Evolutionary conservation across 2,888 invertebrate species (phyloP).

Genomic region (Diaphora mendica): DNA sequence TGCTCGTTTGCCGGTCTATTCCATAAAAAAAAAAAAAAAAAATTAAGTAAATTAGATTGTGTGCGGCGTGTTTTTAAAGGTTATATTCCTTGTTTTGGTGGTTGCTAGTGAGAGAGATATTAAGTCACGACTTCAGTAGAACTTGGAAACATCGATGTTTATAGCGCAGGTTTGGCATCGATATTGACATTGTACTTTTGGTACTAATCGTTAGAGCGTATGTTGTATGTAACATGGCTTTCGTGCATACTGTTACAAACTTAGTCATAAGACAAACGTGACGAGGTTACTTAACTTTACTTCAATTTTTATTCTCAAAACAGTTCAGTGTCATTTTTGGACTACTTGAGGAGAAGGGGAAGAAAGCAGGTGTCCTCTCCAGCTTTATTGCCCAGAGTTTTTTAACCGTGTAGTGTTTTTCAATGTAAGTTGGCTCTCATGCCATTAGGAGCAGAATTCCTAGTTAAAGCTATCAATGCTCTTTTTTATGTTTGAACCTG

Average conservation of each 20-base stretch:
- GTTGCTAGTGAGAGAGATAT: slow-evolving; percentile 51
- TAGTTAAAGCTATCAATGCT: background rate
- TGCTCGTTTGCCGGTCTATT: no score
- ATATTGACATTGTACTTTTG: slow-evolving; percentile 67
- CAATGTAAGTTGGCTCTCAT: background rate
- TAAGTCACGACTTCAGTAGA: slow-evolving; percentile 56
- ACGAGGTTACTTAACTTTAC: background rate
- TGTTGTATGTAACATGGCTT: background rate
- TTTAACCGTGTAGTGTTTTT: background rate
- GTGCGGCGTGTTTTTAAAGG: slow-evolving; percentile 15
- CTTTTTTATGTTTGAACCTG: no score
- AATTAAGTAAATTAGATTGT: slow-evolving; percentile 25
- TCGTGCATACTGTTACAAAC: background rate
- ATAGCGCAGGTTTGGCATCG: slow-evolving; percentile 59
- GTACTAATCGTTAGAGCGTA: slow-evolving; percentile 44
- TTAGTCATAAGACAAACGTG: background rate
- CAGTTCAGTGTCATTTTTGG: background rate
- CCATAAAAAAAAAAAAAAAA: no score
- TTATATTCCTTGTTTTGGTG: slow-evolving; percentile 33
- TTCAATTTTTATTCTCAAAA: no score
- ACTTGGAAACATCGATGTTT: slow-evolving; percentile 54
- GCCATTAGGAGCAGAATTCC: background rate
- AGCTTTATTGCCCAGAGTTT: background rate
- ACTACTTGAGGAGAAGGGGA: background rate
- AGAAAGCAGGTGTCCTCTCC: background rate